These are phyloP conservation scores for Herminia tarsipennalis DNA, from an alignment of 2,888 invertebrate genomes.

Conservation along the genomic window DNA sequence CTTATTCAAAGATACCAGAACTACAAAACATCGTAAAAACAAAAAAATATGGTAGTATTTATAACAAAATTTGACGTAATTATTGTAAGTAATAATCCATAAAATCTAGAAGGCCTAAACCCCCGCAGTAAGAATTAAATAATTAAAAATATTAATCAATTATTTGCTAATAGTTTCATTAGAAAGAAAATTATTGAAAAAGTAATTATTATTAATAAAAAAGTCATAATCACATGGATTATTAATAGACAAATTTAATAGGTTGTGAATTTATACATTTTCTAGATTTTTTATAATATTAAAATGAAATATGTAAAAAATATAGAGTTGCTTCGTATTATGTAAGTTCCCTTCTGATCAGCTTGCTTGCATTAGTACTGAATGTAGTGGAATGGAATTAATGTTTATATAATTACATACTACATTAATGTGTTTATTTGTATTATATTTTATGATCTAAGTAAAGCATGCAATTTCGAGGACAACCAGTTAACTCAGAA, in stretches of 20 bases:
- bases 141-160: slow-evolving; percentile 30
- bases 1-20: background rate
- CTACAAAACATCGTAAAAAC: background rate
- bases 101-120: slow-evolving; percentile 61
- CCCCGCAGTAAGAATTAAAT: slow-evolving; percentile 40
- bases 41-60: background rate
- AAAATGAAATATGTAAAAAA: slow-evolving; percentile 56
- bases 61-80: slow-evolving; percentile 20
- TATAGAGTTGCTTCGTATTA: slow-evolving; percentile 48
- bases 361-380: slow-evolving; percentile 61
- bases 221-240: slow-evolving; percentile 42
- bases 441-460: too few species aligned
- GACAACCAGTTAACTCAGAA: too few species aligned
- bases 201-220: slow-evolving; percentile 49
- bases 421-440: background rate
- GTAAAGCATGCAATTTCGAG: too few species aligned
- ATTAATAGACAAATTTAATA: slow-evolving; percentile 80
- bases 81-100: slow-evolving; percentile 20
- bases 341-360: slow-evolving; percentile 49
- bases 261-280: slow-evolving; percentile 86
- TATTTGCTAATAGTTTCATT: slow-evolving; percentile 51
- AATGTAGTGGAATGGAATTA: slow-evolving; percentile 9
- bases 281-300: slow-evolving; percentile 82
- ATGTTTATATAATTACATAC: background rate
- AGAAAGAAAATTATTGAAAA: slow-evolving; percentile 44